Base-by-base conservation (phyloP, 1,140 invertebrate genomes). In the Chionoecetes opilio region DNA sequence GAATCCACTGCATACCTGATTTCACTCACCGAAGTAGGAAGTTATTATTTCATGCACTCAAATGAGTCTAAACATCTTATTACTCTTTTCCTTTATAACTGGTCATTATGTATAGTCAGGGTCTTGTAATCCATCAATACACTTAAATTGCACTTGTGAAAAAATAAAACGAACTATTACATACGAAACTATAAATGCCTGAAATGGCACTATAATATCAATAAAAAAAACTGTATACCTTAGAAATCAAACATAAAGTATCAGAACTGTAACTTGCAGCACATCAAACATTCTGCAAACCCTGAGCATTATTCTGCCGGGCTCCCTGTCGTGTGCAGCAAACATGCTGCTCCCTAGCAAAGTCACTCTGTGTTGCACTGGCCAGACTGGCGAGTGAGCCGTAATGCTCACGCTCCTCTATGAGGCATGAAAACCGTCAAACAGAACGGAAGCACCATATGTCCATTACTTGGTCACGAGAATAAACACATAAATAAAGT, bases 401-500 rank as follows among this genome's bases (percentile, higher is more conserved):
- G 21, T n/a, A 21, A 26, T n/a, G 63, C 63, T 8, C 63, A 75
- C 63, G n/a, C 63, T 75, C 63, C 63, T 75, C 63, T n/a, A 6
- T 17, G 63, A 89, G 29, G 87, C 41, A 89, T 46, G 29, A 38
- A 89, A 89, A 38, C 29, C 41, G 29, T 41, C 26, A 89, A 89
- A 89, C 84, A 84, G 82, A 92, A 92, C 31, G 82, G 35, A 92
- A 92, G 91, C 91, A 92, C 91, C 91, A 92, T 46, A 63, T 91
- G 82, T 84, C 63, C 82, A 82, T 37, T 92, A 32, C 82, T 37
- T 92, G 91, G 91, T 92, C 91, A 90, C 37, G 29, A 92, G 34
- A 85, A 82, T 82, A 41, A 38, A 84, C 21, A 84, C 91, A 84
- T 34, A 85, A 84, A 84, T 92, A 85, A 38, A 38, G 75, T 89